Percentiles rank a stretch among this genome's conserved stretches.
These are phyloP conservation scores for Thelaira solivaga DNA, from an alignment of 2,888 invertebrate genomes.

Conservation along the genomic window DNA sequence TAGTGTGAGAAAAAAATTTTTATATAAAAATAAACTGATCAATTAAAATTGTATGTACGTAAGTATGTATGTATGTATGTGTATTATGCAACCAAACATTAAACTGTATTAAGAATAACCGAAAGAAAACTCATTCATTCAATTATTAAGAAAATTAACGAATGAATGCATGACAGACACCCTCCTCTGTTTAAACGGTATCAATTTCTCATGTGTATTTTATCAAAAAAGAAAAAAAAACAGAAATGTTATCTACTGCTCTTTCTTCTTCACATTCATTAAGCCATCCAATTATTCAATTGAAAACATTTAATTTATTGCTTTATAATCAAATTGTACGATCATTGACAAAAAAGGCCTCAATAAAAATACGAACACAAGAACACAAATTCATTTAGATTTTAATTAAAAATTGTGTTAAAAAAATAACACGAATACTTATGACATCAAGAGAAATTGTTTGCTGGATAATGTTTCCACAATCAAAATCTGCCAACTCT, in stretches of 20 bases:
- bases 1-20: conserved; percentile 53
- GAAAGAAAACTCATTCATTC: not conserved
- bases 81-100: conserved; percentile 46
- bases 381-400: conserved; percentile 69
- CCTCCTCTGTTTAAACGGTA: not conserved
- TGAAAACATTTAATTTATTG: conserved; percentile 67
- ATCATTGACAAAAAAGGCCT: conserved; percentile 65
- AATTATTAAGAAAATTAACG: not conserved
- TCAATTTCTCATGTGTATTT: conserved; percentile 4
- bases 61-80: too few species aligned
- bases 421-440: not conserved
- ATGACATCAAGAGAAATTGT: not conserved
- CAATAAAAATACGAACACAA: conserved; percentile 57
- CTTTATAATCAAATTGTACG: conserved; percentile 75
- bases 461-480: not conserved
- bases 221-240: too few species aligned
- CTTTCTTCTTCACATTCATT: conserved; percentile 28
- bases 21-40: not conserved
- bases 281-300: conserved; percentile 65
- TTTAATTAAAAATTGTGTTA: conserved; percentile 60
- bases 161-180: not conserved
- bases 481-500: conserved; percentile 23
- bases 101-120: not conserved
- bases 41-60: too few species aligned
- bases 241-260: not conserved